Conservation (phyloP, 2,113 vertebrate genomes). For the Sitta europaea region DNA sequence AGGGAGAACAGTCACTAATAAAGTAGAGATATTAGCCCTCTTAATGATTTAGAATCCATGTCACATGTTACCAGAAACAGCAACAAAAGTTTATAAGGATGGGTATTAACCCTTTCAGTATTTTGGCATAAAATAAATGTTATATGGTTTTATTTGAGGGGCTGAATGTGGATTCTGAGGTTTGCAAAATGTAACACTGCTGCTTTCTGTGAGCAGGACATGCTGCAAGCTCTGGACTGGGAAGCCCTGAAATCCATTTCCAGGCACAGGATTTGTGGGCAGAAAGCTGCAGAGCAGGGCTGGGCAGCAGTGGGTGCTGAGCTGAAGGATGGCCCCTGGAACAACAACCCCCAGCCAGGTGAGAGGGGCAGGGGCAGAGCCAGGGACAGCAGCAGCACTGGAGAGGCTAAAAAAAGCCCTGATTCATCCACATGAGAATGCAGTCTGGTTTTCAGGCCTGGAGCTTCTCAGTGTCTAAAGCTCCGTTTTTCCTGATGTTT, state of each 20-base stretch:
- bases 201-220: constrained; percentile 69
- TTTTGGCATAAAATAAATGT: background rate
- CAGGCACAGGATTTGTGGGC: background rate
- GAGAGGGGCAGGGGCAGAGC: background rate
- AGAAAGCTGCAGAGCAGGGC: background rate
- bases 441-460: no score
- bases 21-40: no score
- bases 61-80: no score
- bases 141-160: background rate
- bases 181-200: rapidly evolving
- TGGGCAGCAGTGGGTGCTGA: background rate
- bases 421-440: background rate
- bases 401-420: background rate
- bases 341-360: constrained; percentile 33
- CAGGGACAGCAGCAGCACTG: background rate
- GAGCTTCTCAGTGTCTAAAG: no score
- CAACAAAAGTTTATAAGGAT: background rate
- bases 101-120: rapidly evolving
- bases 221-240: constrained; percentile 71
- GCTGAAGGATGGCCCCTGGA: background rate
- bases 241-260: constrained; percentile 57
- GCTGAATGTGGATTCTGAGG: background rate
- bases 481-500: no score
- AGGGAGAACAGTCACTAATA: no score
- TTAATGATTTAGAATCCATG: no score